Percentiles rank a stretch among this genome's conserved stretches.
Evolutionary conservation across 2,888 invertebrate genomes (phyloP).

Genomic region (Epinotia demarniana): DNA sequence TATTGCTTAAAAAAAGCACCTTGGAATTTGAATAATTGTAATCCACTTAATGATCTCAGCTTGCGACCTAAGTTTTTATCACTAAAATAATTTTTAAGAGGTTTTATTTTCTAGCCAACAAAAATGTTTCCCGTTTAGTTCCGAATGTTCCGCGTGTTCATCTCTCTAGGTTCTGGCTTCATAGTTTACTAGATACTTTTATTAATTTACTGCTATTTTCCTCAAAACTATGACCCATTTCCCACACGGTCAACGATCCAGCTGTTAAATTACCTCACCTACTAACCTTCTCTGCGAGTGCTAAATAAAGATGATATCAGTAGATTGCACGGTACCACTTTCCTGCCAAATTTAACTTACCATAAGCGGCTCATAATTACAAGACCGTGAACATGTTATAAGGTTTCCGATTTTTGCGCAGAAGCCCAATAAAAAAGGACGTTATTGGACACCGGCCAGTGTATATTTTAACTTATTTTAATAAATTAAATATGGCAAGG

Average conservation of each 20-base stretch:
- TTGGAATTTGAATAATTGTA: neutral
- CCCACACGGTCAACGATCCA: conserved; percentile 26
- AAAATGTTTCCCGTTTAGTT: no score
- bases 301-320: conserved; percentile 38
- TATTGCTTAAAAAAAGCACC: neutral
- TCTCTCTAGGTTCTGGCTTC: neutral
- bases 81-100: neutral
- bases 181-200: neutral
- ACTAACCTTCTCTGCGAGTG: conserved; percentile 39
- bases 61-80: no score
- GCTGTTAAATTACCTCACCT: conserved; percentile 36
- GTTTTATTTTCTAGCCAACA: neutral
- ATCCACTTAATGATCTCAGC: neutral
- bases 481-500: neutral
- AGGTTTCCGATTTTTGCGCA: conserved; percentile 36
- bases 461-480: neutral
- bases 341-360: conserved; percentile 37
- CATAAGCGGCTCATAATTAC: conserved; percentile 38
- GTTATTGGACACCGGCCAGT: conserved; percentile 10
- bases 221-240: conserved; percentile 39
- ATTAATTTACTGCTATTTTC: conserved; percentile 6
- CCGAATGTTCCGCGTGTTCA: no score
- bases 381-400: conserved; percentile 22
- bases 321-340: conserved; percentile 38
- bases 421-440: conserved; percentile 35